Evolutionary conservation across 35 echinoderm and acorn worm species (phyloP), one percentile per base, ranked within the genome.

Genomic region (Eucidaris tribuloides): DNA sequence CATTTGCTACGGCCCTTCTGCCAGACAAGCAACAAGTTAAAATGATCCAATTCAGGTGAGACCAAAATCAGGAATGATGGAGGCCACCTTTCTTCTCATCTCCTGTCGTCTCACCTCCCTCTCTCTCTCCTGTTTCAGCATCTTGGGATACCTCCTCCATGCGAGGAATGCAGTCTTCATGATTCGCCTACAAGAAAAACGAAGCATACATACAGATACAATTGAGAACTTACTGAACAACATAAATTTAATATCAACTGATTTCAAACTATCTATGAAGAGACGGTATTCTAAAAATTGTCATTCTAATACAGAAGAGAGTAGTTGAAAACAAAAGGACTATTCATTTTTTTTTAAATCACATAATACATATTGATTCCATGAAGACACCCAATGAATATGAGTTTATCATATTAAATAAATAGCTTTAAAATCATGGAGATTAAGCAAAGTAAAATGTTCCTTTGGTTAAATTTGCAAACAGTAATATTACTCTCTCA

Each of bases 31-130:
- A n/a, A n/a, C n/a, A n/a, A n/a, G n/a, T n/a, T n/a, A n/a, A n/a
- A n/a, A n/a, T n/a, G n/a, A n/a, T n/a, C n/a, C n/a, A n/a, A n/a
- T 42, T 87, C 58, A 94, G 25, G 79, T 81, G 36, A 89, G 34
- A 2, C 94, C 94, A 92, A 92, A 97, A 44, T 97, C 94, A 39
- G 94, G 94, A 14, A 97, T 74, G 2, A 97, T 43, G 44, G 94
- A 91, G 45, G 89, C 29, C 4, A 97, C 94, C 70, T 97, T 97
- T 62, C 91, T 96, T 52, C 94, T 83, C 80, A 97, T 88, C 63
- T 92, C 81, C 32, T 88, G 42, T 3, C 84, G 33, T 17, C 89
- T 46, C 42, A 85, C 84, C 63, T 97, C 89, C 40, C 85, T 74
- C 0, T 76, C 71, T 57, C 78, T 78, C 44, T 97, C 94, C 31